phyloP scores from a whole-genome alignment of 2,888 invertebrate genomes.

The Agrilus biguttatus region DNA sequence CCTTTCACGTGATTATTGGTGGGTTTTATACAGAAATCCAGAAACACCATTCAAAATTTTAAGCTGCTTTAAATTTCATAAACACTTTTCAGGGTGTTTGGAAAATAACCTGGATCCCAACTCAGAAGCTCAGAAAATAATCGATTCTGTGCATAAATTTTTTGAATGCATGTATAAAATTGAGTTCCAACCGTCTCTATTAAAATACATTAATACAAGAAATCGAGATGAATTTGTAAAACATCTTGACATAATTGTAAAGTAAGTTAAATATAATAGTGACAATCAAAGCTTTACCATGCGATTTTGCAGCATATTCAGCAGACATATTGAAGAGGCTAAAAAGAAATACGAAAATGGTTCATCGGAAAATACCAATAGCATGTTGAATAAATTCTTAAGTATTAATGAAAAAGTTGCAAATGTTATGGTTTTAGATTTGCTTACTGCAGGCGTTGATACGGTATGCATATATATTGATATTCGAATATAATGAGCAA shows the following conservation, averaged over 20 bases:
- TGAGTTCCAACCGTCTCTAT: too few species aligned
- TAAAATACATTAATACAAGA: not conserved
- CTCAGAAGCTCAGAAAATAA: too few species aligned
- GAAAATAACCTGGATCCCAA: constrained; percentile 5
- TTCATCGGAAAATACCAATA: too few species aligned
- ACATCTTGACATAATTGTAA: constrained; percentile 14
- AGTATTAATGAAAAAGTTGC: constrained; percentile 43
- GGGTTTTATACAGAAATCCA: too few species aligned
- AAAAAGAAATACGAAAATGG: not conserved
- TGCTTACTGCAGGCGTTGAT: constrained; percentile 51
- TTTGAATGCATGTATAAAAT: too few species aligned
- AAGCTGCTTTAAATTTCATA: too few species aligned
- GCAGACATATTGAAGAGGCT: constrained; percentile 20
- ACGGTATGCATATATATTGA: constrained; percentile 35
- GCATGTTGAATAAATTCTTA: constrained; percentile 15
- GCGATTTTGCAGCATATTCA: constrained; percentile 12
- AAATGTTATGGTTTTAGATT: constrained; percentile 47
- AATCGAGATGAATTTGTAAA: constrained; percentile 26
- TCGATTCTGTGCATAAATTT: too few species aligned
- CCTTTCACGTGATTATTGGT: too few species aligned
- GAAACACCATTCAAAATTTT: too few species aligned
- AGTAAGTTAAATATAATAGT: constrained; percentile 30
- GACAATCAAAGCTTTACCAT: constrained; percentile 22
- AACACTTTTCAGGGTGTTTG: constrained; percentile 26
- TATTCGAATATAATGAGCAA: not conserved